Base-by-base conservation (phyloP, 2,797 vertebrate genomes). In the Novumbra hubbsi region DNA sequence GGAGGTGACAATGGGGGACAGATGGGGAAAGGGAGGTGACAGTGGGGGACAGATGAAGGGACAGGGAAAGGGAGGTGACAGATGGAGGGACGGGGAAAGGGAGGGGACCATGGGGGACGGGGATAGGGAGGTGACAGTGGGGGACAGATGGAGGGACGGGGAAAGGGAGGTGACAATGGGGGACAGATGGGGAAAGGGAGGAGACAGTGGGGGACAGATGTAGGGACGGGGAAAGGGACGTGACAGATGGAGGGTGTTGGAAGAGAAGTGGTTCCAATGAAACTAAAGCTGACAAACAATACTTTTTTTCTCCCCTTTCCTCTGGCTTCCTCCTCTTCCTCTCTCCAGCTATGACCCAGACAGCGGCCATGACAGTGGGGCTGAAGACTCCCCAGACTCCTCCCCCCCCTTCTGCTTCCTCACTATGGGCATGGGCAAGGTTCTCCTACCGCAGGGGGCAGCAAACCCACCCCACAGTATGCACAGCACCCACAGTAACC, bases 361-460 rank as follows among this genome's bases (percentile, higher is more conserved):
- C 92, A 99, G 98, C 0, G 98, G 98, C 48, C 97, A 99, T 0
- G 97, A 98, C 94, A 98, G 97, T 0, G 98, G 95, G 0, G 96
- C 96, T 0, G 98, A 99, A 75, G 98, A 99, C 0, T 91, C 95
- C 0, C 92, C 96, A 89, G 97, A 99, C 73, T 91, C 90, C 0
- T 90, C 91, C 0, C 96, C 97, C 0, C 93, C 96, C 2, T 97
- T 97, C n/a, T 97, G 94, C 77, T 99, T 99, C 91, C 94, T 99
- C 50, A 98, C 98, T 81, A 96, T 99, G 0, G 98, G 98, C 83
- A 99, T 98, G 97, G 98, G 98, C 72, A 98, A 99, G 88, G 96
- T 99, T 86, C 90, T 98, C 60, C 93, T 98, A 76, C 95, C 96
- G 0, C 94, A 95, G 1, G 88, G 90, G 52, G 81, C 70, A 5